Conservation (phyloP, 64 coral and sea anemone genomes). For the Pachyseris speciosa region DNA sequence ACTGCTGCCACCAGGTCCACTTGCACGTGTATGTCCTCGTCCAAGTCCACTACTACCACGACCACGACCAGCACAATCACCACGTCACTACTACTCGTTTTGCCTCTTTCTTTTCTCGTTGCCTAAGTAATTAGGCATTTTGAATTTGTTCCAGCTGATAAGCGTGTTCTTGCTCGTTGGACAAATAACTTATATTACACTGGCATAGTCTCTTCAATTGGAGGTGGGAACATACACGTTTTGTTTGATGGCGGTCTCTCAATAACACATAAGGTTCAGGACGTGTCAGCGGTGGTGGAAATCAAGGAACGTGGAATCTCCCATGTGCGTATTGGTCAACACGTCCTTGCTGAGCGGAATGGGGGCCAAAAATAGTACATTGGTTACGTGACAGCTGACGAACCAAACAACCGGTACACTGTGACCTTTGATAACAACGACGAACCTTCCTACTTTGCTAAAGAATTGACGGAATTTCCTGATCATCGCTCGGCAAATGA, state of each 20-base stretch:
- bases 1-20: too few species aligned
- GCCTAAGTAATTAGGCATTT: too few species aligned
- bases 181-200: slow-evolving; percentile 44
- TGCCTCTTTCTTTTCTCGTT: too few species aligned
- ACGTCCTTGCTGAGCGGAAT: slow-evolving; percentile 41
- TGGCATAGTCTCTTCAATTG: not conserved
- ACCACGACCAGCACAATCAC: too few species aligned
- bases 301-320: not conserved
- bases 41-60: too few species aligned
- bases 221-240: slow-evolving; percentile 11
- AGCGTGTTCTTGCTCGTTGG: slow-evolving; percentile 3
- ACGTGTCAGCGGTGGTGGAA: not conserved
- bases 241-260: slow-evolving; percentile 44
- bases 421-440: slow-evolving; percentile 79
- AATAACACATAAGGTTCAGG: slow-evolving; percentile 9
- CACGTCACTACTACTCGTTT: too few species aligned
- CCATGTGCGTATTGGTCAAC: slow-evolving; percentile 57
- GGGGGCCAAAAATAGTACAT: slow-evolving; percentile 56
- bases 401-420: slow-evolving; percentile 33
- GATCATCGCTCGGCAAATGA: not conserved
- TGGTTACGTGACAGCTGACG: slow-evolving; percentile 56
- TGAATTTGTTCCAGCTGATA: too few species aligned
- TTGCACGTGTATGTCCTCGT: too few species aligned
- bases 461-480: not conserved
- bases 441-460: not conserved